These are phyloP conservation scores for Cordilura impudica DNA, from an alignment of 2,888 invertebrate genomes.

Conservation along the genomic window DNA sequence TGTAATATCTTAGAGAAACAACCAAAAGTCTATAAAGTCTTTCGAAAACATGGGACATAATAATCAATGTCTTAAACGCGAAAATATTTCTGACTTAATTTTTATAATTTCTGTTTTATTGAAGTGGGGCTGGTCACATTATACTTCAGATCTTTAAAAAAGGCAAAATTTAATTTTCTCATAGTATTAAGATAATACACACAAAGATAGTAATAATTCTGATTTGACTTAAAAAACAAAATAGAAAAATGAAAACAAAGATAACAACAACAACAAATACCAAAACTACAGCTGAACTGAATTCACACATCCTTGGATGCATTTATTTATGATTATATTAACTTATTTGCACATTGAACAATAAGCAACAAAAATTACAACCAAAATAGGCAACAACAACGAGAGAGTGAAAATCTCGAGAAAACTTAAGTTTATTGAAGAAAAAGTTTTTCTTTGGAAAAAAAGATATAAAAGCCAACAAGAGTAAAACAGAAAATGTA, in stretches of 20 bases:
- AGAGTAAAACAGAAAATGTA: conserved; percentile 2
- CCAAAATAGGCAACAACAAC: conserved; percentile 7
- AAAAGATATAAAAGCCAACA: not conserved
- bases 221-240: conserved; percentile 37
- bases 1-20: no score
- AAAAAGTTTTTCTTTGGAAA: conserved; percentile 25
- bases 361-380: conserved; percentile 17
- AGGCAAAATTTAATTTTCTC: not conserved
- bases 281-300: not conserved
- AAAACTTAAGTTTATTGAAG: conserved; percentile 34
- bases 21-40: no score
- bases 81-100: no score
- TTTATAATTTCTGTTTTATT: no score
- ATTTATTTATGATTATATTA: conserved; percentile 30
- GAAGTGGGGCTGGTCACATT: not conserved
- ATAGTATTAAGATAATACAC: conserved; percentile 21
- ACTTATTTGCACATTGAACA: conserved; percentile 11
- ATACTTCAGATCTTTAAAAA: not conserved
- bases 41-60: no score
- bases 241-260: conserved; percentile 1
- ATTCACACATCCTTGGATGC: conserved; percentile 43
- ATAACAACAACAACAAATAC: conserved; percentile 3
- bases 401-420: conserved; percentile 15
- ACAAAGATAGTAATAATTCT: conserved; percentile 47
- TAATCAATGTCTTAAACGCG: no score